These are phyloP conservation scores for Tadarida brasiliensis DNA, from an alignment of 2,797 vertebrate species.

Conservation along the genomic window DNA sequence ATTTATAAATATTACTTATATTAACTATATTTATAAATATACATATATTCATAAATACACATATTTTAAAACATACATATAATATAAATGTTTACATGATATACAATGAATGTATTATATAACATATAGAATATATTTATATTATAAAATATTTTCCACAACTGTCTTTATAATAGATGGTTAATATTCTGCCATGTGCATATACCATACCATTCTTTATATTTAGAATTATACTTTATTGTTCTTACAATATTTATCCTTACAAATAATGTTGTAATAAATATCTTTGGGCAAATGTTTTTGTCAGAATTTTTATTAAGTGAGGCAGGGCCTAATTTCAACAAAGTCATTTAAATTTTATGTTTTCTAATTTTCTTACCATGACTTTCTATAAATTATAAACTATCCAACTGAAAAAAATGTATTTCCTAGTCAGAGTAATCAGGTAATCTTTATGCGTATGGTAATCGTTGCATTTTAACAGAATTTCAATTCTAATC, in stretches of 20 bases:
- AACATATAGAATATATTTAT: not conserved
- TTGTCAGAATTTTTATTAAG: not conserved
- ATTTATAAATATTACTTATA: not conserved
- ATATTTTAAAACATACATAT: not conserved
- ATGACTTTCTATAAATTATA: not conserved
- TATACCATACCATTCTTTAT: not conserved
- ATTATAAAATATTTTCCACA: constrained; percentile 34
- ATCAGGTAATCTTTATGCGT: constrained; percentile 13
- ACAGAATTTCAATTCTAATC: constrained; percentile 35
- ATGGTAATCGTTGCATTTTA: constrained; percentile 38
- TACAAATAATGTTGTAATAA: not conserved
- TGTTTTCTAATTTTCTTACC: not conserved
- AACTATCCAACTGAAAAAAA: not conserved
- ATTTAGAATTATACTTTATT: constrained; percentile 30
- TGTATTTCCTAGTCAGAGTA: not conserved
- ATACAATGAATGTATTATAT: not conserved
- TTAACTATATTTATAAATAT: not conserved
- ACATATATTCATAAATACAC: not conserved
- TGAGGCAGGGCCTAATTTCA: constrained; percentile 1
- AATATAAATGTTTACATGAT: not conserved
- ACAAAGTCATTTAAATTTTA: not conserved
- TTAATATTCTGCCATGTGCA: not conserved
- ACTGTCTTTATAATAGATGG: not conserved
- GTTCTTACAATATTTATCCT: not conserved
- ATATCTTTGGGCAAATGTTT: not conserved